Evolutionary conservation across 2,888 invertebrate genomes (phyloP), one percentile per base, ranked within the genome.

Genomic region (Perizoma flavofasciatum): DNA sequence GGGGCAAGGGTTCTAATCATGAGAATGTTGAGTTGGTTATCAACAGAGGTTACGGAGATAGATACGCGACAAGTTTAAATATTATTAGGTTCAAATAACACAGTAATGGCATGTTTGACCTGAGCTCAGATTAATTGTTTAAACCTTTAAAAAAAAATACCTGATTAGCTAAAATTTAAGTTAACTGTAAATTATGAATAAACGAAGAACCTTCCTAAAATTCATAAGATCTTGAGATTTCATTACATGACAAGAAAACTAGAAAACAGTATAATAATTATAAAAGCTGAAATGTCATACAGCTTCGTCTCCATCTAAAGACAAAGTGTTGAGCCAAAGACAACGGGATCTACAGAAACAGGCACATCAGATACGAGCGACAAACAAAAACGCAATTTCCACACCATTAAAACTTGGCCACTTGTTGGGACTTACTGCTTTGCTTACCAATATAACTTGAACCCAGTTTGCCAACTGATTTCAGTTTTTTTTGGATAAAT

Each of bases 331-430:
- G 50, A 10, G 51, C 65, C 45, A 56, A 56, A 71, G 68, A 77
- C 78, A 78, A 73, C 72, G 71, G 3, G 74, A 81, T 82, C 78
- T 79, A 76, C 78, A 76, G 74, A 70, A 77, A 78, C 77, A 71
- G 71, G 77, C 70, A 79, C 81, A 83, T 83, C 74, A 75, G 81
- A 81, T 79, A 79, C 77, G 74, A 69, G 72, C 71, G 68, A 77
- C 77, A 79, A 85, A 85, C 85, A 84, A 85, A 86, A 85, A 85
- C 83, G 80, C 82, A 83, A 86, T 86, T 85, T 85, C 78, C 84
- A 82, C 85, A 75, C 83, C 85, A 84, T 86, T 86, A 85, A 84
- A 86, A 85, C 78, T 84, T 84, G 78, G 69, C 81, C 81, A 81
- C 83, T 83, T 81, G 79, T 81, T 81, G 75, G 71, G 73, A 76